phyloP scores from a whole-genome alignment of 2,797 vertebrate species.

The Lagodon rhomboides region DNA sequence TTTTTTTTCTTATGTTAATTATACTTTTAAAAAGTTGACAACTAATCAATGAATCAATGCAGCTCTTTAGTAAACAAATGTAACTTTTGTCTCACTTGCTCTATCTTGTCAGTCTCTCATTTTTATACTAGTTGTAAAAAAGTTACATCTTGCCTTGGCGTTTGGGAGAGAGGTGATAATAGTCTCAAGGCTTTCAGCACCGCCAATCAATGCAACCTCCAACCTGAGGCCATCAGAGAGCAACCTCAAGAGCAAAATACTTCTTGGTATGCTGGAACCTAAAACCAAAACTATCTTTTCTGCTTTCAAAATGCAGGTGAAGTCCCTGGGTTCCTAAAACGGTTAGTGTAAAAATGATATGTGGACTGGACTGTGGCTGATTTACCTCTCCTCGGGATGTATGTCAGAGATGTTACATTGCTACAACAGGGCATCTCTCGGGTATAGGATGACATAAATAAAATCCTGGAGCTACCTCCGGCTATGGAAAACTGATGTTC shows the following conservation, averaged over 20 bases:
- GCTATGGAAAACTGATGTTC: constrained; percentile 55
- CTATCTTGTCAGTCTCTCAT: neutral
- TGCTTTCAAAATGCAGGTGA: neutral
- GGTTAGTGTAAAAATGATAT: neutral
- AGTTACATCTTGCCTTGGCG: neutral
- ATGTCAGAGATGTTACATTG: constrained; percentile 24
- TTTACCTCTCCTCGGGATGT: constrained; percentile 16
- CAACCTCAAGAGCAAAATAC: neutral
- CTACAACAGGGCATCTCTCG: constrained; percentile 48
- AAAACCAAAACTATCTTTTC: neutral
- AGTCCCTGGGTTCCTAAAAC: neutral
- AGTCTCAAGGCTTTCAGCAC: neutral
- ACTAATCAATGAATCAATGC: too few species aligned
- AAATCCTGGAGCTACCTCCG: constrained; percentile 38
- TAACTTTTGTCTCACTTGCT: neutral
- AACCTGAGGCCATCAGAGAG: too few species aligned
- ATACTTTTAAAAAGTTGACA: too few species aligned
- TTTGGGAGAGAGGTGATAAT: neutral
- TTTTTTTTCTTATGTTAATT: too few species aligned
- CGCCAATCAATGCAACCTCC: neutral
- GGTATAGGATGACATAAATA: constrained; percentile 58
- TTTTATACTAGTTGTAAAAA: neutral
- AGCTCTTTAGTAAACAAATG: neutral
- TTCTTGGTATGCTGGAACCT: neutral
- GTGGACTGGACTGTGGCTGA: too few species aligned